Percentiles rank a stretch among this genome's conserved stretches.
Evolutionary conservation across 2,797 vertebrate genomes (phyloP).

Genomic region (Arrhamphus sclerolepis): DNA sequence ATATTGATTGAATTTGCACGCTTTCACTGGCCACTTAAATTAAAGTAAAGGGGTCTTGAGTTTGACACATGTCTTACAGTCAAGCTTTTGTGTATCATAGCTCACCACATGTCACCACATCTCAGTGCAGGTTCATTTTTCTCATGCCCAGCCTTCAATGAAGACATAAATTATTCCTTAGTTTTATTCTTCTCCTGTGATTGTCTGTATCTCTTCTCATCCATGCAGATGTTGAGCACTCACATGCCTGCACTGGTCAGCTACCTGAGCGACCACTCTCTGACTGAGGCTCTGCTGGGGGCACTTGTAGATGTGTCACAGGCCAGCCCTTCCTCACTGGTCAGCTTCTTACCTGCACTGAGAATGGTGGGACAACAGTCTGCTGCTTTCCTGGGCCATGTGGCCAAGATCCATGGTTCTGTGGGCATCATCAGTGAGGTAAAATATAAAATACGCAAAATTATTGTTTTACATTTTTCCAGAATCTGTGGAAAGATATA

Average conservation of each 20-base stretch:
- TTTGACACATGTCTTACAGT: constrained; percentile 3
- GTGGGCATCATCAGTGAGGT: constrained; percentile 91
- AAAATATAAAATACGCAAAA: constrained; percentile 12
- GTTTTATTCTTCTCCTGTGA: constrained; percentile 1
- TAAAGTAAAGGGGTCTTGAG: too few species aligned
- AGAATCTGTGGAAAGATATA: neutral
- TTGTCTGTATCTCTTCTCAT: constrained; percentile 11
- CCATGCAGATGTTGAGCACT: constrained; percentile 83
- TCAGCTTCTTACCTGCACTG: constrained; percentile 82
- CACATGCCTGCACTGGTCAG: constrained; percentile 84
- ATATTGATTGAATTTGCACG: too few species aligned
- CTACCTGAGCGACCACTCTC: constrained; percentile 80
- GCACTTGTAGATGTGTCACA: constrained; percentile 86
- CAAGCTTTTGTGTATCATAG: constrained; percentile 35
- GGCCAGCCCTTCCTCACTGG: constrained; percentile 85
- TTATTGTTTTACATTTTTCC: neutral
- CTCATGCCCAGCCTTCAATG: constrained; percentile 7
- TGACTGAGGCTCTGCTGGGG: constrained; percentile 84
- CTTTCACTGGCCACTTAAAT: too few species aligned
- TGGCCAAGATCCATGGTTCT: constrained; percentile 90
- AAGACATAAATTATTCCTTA: neutral
- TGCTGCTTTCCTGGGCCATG: constrained; percentile 85
- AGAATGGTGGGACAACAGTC: constrained; percentile 82
- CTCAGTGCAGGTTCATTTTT: constrained; percentile 16
- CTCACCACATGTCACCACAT: constrained; percentile 24